Evolutionary conservation across 2,797 vertebrate species (phyloP), one percentile per base, ranked within the genome.

Genomic region (Nasua narica): DNA sequence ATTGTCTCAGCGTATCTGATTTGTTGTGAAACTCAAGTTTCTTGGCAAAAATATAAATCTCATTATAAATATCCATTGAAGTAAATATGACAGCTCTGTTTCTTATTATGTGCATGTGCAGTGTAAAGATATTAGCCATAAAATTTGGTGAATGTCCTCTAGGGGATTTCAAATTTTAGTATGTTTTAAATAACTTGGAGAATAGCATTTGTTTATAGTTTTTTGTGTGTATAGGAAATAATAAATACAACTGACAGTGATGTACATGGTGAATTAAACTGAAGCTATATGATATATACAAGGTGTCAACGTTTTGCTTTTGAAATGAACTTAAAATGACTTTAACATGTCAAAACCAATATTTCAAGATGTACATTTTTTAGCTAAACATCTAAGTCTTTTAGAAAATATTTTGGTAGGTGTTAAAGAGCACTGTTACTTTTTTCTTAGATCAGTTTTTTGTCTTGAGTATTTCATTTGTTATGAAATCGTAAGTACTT

Each of bases 71-170:
- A 50, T 93, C 77, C 52, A 95, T 6, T 92, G 87, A 96, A 97
- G 69, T 88, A 97, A 95, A 72, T 87, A 96, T 37, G 94, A 91
- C 0, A 0, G 65, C 74, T 86, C 97, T 96, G 97, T 88, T 97
- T 89, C 79, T 19, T 72, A 78, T 95, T 97, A 98, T 7, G 92
- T 92, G 21, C 78, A 93, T 84, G 94, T 98, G 97, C 72, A 72
- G 52, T 88, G 67, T 95, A 92, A 97, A 96, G 95, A 97, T 95
- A 97, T 97, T 96, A 97, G 78, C 90, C 93, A 85, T 97, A 96
- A 97, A 96, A 97, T 97, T 96, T 95, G 92, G 93, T 87, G 95
- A 97, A 76, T 96, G 83, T 84, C 74, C 95, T 96, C 83, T 54
- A 87, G 95, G 89, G 96, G 43, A 92, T 94, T 96, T 96, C 83